These are phyloP conservation scores for Aphelenchoides fujianensis DNA, from an alignment of 1,140 invertebrate genomes.

Conservation along the genomic window DNA sequence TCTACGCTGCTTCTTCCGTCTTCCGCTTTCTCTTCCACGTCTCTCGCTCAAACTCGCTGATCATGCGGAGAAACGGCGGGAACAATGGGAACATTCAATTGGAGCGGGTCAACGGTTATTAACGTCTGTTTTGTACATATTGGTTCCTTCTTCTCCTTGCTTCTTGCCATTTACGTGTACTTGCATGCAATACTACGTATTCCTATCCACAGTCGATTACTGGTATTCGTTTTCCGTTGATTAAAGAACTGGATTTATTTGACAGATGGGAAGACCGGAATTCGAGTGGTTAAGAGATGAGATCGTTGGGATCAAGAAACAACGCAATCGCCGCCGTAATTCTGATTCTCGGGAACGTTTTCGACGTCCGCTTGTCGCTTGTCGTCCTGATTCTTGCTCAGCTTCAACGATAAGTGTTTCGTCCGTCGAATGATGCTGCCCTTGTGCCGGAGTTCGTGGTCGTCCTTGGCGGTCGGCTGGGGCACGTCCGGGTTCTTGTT, in stretches of 20 bases:
- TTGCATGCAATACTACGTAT: too few species aligned
- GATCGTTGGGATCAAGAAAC: slow-evolving; percentile 8
- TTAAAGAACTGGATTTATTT: neutral
- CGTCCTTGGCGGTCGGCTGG: slow-evolving; percentile 35
- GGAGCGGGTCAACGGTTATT: neutral
- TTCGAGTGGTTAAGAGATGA: too few species aligned
- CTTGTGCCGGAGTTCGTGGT: slow-evolving; percentile 26
- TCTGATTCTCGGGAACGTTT: neutral
- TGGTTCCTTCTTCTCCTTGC: neutral
- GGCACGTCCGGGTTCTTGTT: slow-evolving; percentile 32
- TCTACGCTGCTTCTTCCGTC: slow-evolving; percentile 29
- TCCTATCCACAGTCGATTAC: too few species aligned
- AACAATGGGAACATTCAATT: neutral
- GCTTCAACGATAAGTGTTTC: slow-evolving; percentile 50
- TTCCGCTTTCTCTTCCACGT: slow-evolving; percentile 9
- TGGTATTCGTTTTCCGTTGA: too few species aligned
- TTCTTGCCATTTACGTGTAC: too few species aligned
- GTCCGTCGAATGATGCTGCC: slow-evolving; percentile 45
- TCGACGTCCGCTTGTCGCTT: slow-evolving; percentile 3
- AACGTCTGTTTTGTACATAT: too few species aligned
- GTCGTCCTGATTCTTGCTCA: slow-evolving; percentile 26
- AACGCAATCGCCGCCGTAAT: neutral
- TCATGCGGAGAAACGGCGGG: neutral
- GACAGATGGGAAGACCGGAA: neutral
- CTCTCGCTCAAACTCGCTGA: slow-evolving; percentile 9